Evolutionary conservation across 2,888 invertebrate species (phyloP).

Genomic region (Hydrotaea diabolus): DNA sequence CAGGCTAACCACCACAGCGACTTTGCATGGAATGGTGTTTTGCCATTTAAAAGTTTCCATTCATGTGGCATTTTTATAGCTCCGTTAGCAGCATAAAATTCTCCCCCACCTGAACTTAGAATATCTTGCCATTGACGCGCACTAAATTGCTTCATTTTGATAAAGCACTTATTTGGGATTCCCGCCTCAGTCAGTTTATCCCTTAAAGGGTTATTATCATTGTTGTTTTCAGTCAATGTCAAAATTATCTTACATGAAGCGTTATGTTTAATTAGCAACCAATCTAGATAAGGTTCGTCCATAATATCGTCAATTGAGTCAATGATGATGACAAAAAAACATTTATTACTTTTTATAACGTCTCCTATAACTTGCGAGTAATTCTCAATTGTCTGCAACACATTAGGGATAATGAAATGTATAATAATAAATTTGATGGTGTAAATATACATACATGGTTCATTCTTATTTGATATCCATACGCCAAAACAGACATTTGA

Average conservation of each 20-base stretch:
- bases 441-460: constrained; percentile 82
- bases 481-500: constrained; percentile 87
- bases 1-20: constrained; percentile 85
- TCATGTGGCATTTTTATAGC: constrained; percentile 77
- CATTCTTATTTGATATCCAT: constrained; percentile 85
- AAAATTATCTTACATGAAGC: constrained; percentile 89
- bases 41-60: constrained; percentile 77
- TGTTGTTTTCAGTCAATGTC: constrained; percentile 80
- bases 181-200: constrained; percentile 74
- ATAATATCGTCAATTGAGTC: constrained; percentile 87
- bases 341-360: constrained; percentile 76
- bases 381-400: constrained; percentile 85
- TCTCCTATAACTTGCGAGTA: constrained; percentile 84
- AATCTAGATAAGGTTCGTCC: constrained; percentile 82
- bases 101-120: constrained; percentile 78
- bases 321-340: constrained; percentile 87
- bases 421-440: neutral
- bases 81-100: constrained; percentile 79
- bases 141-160: constrained; percentile 77
- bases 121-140: constrained; percentile 79
- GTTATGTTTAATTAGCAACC: constrained; percentile 89
- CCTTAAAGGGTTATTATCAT: constrained; percentile 67
- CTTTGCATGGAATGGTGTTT: constrained; percentile 79
- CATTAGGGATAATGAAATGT: constrained; percentile 49
- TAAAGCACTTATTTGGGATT: constrained; percentile 76